Conservation (phyloP, 2,113 vertebrate genomes). For the Triplophysa siluroides region DNA sequence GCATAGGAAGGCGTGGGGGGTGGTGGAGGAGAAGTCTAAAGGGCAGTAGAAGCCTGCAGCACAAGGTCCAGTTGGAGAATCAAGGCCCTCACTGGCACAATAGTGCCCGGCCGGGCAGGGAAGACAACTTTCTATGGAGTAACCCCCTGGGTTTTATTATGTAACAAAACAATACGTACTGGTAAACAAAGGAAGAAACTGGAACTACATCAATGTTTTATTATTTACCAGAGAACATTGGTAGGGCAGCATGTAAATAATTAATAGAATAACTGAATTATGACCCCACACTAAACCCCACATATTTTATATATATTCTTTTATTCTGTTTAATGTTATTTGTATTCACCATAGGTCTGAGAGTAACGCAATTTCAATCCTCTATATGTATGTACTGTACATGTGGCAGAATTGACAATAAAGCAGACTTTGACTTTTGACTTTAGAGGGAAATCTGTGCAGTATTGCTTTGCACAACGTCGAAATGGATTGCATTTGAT, state of each 20-base stretch:
- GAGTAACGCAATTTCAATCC: too few relatives aligned
- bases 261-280: background rate
- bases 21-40: slow-evolving; percentile 75
- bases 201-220: too few relatives aligned
- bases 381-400: too few relatives aligned
- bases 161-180: background rate
- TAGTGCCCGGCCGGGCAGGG: slow-evolving; percentile 81
- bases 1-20: slow-evolving; percentile 77
- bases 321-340: too few relatives aligned
- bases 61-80: slow-evolving; percentile 76
- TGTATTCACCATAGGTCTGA: too few relatives aligned
- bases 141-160: slow-evolving; percentile 73
- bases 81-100: slow-evolving; percentile 77
- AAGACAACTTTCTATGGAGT: slow-evolving; percentile 77
- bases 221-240: background rate
- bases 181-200: background rate
- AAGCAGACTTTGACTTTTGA: too few relatives aligned
- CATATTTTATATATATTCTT: too few relatives aligned
- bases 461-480: background rate
- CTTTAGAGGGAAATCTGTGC: background rate
- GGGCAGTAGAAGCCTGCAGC: slow-evolving; percentile 81
- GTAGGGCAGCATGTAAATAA: background rate
- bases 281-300: background rate
- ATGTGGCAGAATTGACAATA: too few relatives aligned
- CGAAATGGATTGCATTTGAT: background rate